These are phyloP conservation scores for Perca flavescens DNA, from an alignment of 2,113 vertebrate genomes.

Conservation along the genomic window DNA sequence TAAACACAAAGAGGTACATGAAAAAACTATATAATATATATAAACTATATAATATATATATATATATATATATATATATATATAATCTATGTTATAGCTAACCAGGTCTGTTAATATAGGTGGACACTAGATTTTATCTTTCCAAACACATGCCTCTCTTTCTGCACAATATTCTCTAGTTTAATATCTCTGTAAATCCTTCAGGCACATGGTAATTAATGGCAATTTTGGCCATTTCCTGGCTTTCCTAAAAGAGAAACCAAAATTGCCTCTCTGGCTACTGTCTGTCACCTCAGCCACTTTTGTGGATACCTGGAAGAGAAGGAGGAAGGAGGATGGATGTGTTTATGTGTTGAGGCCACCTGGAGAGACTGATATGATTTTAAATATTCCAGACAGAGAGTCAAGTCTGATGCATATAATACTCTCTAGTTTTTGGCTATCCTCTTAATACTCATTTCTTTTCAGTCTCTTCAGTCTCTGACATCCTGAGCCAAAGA, in stretches of 20 bases:
- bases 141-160: not conserved
- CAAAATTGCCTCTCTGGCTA: not conserved
- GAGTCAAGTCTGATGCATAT: conserved; percentile 48
- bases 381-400: conserved; percentile 23
- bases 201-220: conserved; percentile 4
- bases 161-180: not conserved
- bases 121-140: not conserved
- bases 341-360: conserved; percentile 20
- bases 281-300: not conserved
- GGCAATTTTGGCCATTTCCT: not conserved
- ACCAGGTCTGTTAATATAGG: not conserved
- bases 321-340: not conserved
- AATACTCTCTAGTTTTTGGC: conserved; percentile 40
- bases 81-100: not conserved
- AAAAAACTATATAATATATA: not conserved
- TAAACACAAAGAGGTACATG: not conserved
- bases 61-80: too few species aligned
- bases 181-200: conserved; percentile 5
- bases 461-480: conserved; percentile 42
- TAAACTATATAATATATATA: not conserved
- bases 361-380: conserved; percentile 18
- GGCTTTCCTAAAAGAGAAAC: not conserved
- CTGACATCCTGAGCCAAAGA: conserved; percentile 72
- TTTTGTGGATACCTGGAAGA: conserved; percentile 1
- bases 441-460: conserved; percentile 51